phyloP scores from a whole-genome alignment of 1,140 invertebrate genomes.

The Drosophila grimshawi region DNA sequence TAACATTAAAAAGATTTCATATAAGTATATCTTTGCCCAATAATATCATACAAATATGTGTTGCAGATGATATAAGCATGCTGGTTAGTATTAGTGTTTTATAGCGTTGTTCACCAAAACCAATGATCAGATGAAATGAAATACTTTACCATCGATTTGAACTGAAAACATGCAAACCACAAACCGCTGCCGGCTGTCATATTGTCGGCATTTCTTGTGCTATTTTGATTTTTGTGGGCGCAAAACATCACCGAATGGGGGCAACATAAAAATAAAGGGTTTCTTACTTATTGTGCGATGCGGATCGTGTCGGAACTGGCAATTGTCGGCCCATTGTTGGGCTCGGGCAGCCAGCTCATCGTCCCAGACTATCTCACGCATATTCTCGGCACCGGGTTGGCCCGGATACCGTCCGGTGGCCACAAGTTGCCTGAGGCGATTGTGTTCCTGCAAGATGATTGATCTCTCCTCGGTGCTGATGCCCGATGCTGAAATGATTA shows the following conservation, averaged over 20 bases:
- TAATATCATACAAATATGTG: neutral
- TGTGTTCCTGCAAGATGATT: constrained; percentile 91
- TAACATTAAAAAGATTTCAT: neutral
- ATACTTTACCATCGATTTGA: constrained; percentile 22
- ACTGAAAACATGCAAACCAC: constrained; percentile 50
- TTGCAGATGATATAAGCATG: constrained; percentile 7
- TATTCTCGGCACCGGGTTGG: constrained; percentile 91
- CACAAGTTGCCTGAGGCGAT: constrained; percentile 90
- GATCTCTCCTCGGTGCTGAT: constrained; percentile 90
- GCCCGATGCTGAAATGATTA: constrained; percentile 85
- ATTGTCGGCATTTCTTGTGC: constrained; percentile 23
- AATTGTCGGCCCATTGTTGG: constrained; percentile 93
- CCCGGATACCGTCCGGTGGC: constrained; percentile 90
- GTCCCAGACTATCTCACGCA: constrained; percentile 95
- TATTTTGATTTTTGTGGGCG: neutral
- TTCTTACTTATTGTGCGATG: constrained; percentile 87
- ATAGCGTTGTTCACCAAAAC: constrained; percentile 36
- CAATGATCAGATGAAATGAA: constrained; percentile 13
- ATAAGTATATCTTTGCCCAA: neutral
- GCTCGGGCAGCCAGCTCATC: constrained; percentile 92
- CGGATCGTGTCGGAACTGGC: constrained; percentile 90
- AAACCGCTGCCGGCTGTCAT: constrained; percentile 50
- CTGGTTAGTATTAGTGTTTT: constrained; percentile 75
- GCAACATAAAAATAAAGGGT: constrained; percentile 44
- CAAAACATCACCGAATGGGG: constrained; percentile 1